Evolutionary conservation across 1,140 invertebrate species (phyloP), one percentile per base, ranked within the genome.

Genomic region (Drosophila kanapiae): DNA sequence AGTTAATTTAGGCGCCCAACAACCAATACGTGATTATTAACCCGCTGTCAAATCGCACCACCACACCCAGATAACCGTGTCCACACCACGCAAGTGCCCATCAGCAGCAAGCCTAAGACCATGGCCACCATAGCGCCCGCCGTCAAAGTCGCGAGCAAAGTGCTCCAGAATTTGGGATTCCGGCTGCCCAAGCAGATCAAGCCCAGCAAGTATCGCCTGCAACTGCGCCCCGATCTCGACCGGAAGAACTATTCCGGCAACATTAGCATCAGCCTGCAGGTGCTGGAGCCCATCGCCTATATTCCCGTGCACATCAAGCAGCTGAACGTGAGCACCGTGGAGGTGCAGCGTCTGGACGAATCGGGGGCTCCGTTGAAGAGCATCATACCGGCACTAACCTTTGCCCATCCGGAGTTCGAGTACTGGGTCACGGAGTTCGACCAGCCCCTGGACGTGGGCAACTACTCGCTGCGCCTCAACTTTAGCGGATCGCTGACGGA

Each of bases 181-280:
- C 94, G 96, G 33, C 93, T 99, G 45, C 95, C 97, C 0, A 91
- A 92, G 8, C 93, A 95, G 60, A 94, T 97, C 1, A 93, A 93
- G 13, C 97, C 98, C 0, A 67, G 94, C 1, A 95, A 96, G 77
- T 98, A 99, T 90, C 95, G 96, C 59, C 90, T 99, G 1, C 94
- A 94, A 8, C 93, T 98, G 35, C 93, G 95, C 70, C 97, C 97
- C 0, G 94, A 97, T 91, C 92, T 98, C 37, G 92, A 94, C 27
- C 93, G 93, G 10, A 96, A 95, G 10, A 95, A 93, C 13, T 98
- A 97, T 88, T 90, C 93, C 60, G 97, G 97, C 2, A 94, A 93
- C 35, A 96, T 97, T 0, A 94, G 94, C 54, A 97, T 98, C n/a
- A 93, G 94, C 14, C 88, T 98, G 43, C 93, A 95, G 49, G 93